Base-by-base conservation (phyloP, 1,140 invertebrate species). In the Drosophila suzukii region DNA sequence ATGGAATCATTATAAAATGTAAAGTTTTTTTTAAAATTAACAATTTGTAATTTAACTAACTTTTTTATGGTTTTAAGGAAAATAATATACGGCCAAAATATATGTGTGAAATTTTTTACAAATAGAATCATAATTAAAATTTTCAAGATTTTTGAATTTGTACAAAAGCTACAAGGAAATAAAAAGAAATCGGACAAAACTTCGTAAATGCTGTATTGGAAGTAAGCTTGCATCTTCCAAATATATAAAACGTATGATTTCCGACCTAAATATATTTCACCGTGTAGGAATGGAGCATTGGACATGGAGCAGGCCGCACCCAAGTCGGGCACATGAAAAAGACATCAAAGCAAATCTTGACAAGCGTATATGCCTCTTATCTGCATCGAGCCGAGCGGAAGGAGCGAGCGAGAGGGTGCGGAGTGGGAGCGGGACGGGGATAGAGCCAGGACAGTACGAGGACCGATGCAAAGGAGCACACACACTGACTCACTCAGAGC, bases 301-400 rank as follows among this genome's bases (percentile, higher is more conserved):
- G 43, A 56, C 51, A 27, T 34, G 63, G 43, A 57, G 44, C 24
- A 36, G 71, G 74, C 61, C 74, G 72, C 73, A 66, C 73, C 73
- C 73, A 75, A 75, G 73, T 67, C 65, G 82, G 82, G 78, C 81
- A 88, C 83, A 88, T 86, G 82, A 86, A 86, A 88, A 86, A 86
- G 82, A 86, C 84, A 86, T 86, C 82, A 86, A 86, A 86, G 82
- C 83, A 79, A 88, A 83, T 86, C 82, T 86, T 86, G 83, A 86
- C 82, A 88, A 83, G 83, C 60, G 63, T 63, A 66, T 82, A 78
- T 86, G 83, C 79, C 71, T 68, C 83, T 86, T 88, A 86, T 86
- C 82, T 86, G 83, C 82, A 86, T 83, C 82, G 75, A 75, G 54
- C 75, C 34, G 63, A 50, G 46, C 61, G 49, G 34, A 38, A 32